These are phyloP conservation scores for Microdon myrmicae DNA, from an alignment of 2,888 invertebrate genomes.

Conservation along the genomic window DNA sequence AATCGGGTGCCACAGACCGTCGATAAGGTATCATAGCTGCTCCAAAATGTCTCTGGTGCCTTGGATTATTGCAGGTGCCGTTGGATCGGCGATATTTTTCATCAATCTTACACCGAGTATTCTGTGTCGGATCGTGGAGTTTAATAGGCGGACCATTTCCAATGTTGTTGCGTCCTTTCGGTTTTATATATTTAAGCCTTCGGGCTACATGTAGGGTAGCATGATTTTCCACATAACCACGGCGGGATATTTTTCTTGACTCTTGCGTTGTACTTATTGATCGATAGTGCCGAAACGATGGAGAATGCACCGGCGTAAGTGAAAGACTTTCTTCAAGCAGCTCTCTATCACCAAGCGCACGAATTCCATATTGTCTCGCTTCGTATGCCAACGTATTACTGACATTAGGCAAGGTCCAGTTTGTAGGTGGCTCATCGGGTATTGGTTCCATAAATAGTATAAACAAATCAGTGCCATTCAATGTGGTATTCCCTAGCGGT, in stretches of 20 bases:
- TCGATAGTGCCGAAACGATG: slow-evolving; percentile 77
- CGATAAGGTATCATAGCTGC: slow-evolving; percentile 79
- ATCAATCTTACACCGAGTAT: slow-evolving; percentile 65
- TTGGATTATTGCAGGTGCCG: slow-evolving; percentile 81
- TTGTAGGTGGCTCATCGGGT: slow-evolving; percentile 34
- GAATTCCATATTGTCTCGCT: slow-evolving; percentile 71
- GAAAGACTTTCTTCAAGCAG: slow-evolving; percentile 69
- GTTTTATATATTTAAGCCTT: slow-evolving; percentile 67
- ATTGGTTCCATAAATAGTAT: slow-evolving; percentile 30
- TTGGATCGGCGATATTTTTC: slow-evolving; percentile 75
- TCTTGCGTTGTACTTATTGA: slow-evolving; percentile 73
- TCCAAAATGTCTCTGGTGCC: slow-evolving; percentile 75
- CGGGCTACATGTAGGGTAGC: slow-evolving; percentile 73
- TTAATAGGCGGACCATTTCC: slow-evolving; percentile 63
- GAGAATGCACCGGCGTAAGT: slow-evolving; percentile 70
- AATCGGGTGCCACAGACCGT: slow-evolving; percentile 76
- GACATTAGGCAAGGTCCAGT: slow-evolving; percentile 44
- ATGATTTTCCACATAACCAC: slow-evolving; percentile 76
- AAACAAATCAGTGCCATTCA: slow-evolving; percentile 38
- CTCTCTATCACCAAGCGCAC: slow-evolving; percentile 70
- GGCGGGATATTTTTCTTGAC: slow-evolving; percentile 73
- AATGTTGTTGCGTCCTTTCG: slow-evolving; percentile 61
- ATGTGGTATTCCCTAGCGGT: neutral
- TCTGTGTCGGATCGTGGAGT: slow-evolving; percentile 57
- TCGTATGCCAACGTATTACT: slow-evolving; percentile 65